These are phyloP conservation scores for Drosophila lutescens DNA, from an alignment of 2,888 invertebrate genomes.

Conservation along the genomic window DNA sequence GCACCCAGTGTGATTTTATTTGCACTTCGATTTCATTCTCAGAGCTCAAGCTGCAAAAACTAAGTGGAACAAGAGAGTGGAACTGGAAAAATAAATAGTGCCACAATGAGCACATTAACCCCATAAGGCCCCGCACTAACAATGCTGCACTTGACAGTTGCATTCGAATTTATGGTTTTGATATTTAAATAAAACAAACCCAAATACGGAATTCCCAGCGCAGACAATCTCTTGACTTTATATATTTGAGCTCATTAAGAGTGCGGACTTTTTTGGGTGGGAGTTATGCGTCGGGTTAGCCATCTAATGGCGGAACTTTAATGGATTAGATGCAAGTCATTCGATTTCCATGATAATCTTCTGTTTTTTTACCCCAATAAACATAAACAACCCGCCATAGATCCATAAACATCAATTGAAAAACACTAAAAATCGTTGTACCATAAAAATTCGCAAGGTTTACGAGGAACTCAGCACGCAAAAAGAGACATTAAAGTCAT, in stretches of 20 bases:
- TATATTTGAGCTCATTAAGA: constrained; percentile 57
- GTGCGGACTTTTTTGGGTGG: constrained; percentile 27
- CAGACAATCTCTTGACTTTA: constrained; percentile 47
- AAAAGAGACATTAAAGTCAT: constrained; percentile 44
- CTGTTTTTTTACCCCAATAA: constrained; percentile 21
- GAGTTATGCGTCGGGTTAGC: constrained; percentile 58
- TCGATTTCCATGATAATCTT: constrained; percentile 22
- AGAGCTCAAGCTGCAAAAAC: constrained; percentile 45
- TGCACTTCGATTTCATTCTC: constrained; percentile 49
- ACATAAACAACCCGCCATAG: constrained; percentile 38
- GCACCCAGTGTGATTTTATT: neutral
- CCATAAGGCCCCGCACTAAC: constrained; percentile 52
- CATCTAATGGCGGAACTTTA: constrained; percentile 27
- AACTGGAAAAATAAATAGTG: constrained; percentile 55
- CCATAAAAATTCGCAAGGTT: constrained; percentile 38
- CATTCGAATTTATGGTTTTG: constrained; percentile 64
- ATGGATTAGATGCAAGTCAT: constrained; percentile 23
- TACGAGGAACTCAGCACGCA: constrained; percentile 25
- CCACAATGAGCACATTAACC: constrained; percentile 72
- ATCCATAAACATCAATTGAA: constrained; percentile 46
- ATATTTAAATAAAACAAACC: constrained; percentile 68
- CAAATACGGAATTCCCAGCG: constrained; percentile 49
- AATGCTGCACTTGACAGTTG: constrained; percentile 70
- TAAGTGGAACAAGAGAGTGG: constrained; percentile 24
- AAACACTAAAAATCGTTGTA: constrained; percentile 40